Base-by-base conservation (phyloP, 1,140 invertebrate genomes). In the Adelges cooleyi region DNA sequence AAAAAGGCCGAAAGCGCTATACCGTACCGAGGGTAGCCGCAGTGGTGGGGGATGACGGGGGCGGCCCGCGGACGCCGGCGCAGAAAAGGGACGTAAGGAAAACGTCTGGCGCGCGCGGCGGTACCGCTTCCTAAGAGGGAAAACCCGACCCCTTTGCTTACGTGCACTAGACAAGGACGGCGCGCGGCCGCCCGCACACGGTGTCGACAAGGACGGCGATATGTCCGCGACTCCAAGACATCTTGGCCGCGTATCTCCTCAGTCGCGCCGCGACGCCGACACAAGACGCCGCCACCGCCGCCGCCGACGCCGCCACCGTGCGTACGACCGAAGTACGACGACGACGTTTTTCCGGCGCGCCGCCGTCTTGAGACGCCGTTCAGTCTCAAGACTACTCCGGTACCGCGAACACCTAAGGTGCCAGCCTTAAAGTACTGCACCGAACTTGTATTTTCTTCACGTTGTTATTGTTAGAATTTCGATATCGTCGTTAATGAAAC, bases 61-160 rank as follows among this genome's bases (percentile, higher is more conserved):
- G 67, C 52, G 65, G 68, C 62, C 44, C 54, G 66, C 17, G 69
- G 70, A 71, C 70, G 70, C 69, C 70, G 70, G 70, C 70, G 70
- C 70, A 69, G 67, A 70, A 70, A 68, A 33, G 3, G 56, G 23
- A 68, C 67, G 67, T 70, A 71, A 71, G 69, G 68, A 69, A 67
- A 67, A 66, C 66, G 65, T 68, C 69, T 59, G 51, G 67, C 65
- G 65, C 50, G 51, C 59, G 66, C 44, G 42, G 51, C 54, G 52
- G 46, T 50, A 54, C 66, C 59, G 62, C 67, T 70, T 71, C 70
- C 53, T 42, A 62, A 66, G 51, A 67, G 62, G 51, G 66, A 54
- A 52, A 66, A 54, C 49, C 52, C 52, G 54, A 67, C 54, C 65
- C 29, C 62, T 56, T 22, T 50, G 29, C 29, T 33, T 33, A 33